A percentile compares a stretch with the other conserved stretches of the same genome.
Evolutionary conservation across 1,140 invertebrate genomes (phyloP).

Genomic region (Drosophila mojavensis): DNA sequence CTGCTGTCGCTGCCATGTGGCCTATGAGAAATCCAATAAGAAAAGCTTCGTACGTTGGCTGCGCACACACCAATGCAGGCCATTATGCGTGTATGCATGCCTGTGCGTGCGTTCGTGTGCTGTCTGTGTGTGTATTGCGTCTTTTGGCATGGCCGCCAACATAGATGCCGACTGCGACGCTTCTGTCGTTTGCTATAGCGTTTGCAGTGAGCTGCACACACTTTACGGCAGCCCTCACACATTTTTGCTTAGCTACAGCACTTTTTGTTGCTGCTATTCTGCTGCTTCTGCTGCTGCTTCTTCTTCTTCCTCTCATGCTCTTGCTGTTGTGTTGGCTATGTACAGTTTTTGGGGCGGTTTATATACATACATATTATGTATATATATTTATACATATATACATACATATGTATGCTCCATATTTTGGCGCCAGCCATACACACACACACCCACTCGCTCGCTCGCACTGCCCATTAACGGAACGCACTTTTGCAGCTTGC

Average conservation of each 20-base stretch:
- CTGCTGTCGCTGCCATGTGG: slow-evolving; percentile 29
- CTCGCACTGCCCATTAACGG: slow-evolving; percentile 38
- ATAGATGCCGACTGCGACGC: slow-evolving; percentile 44
- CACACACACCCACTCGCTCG: slow-evolving; percentile 26
- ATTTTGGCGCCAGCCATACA: slow-evolving; percentile 63
- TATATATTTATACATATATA: not conserved
- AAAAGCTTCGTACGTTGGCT: slow-evolving; percentile 60
- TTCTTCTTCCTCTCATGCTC: slow-evolving; percentile 8
- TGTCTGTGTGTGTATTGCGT: slow-evolving; percentile 69
- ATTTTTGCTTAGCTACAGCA: slow-evolving; percentile 71
- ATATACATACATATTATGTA: not conserved
- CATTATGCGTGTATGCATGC: slow-evolving; percentile 72
- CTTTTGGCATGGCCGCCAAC: slow-evolving; percentile 71
- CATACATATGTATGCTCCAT: slow-evolving; percentile 63
- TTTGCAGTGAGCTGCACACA: slow-evolving; percentile 76
- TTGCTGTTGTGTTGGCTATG: slow-evolving; percentile 43
- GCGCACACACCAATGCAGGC: slow-evolving; percentile 73
- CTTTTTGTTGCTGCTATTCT: slow-evolving; percentile 11
- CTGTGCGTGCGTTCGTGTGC: slow-evolving; percentile 11
- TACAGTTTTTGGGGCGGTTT: slow-evolving; percentile 56
- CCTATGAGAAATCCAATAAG: slow-evolving; percentile 69
- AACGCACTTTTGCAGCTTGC: slow-evolving; percentile 82
- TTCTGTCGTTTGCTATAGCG: slow-evolving; percentile 31
- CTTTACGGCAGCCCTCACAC: slow-evolving; percentile 47
- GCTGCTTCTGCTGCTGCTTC: not conserved